Percentiles rank a stretch among this genome's conserved stretches.
These are phyloP conservation scores for Ginglymostoma cirratum DNA, from an alignment of 2,113 vertebrate genomes.

Conservation along the genomic window DNA sequence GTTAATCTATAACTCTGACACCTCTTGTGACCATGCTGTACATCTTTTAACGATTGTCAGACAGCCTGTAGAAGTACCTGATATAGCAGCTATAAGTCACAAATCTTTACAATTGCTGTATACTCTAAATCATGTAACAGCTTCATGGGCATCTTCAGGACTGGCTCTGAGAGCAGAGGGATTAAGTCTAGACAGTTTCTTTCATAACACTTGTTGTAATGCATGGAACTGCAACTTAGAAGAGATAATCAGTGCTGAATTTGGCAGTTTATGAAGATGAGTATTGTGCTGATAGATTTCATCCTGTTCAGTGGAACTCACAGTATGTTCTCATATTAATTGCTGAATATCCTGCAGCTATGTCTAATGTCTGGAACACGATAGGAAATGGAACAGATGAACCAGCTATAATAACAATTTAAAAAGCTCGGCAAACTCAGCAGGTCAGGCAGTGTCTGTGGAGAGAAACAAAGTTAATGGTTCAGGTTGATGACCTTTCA, in stretches of 20 bases:
- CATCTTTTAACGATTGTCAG: not conserved
- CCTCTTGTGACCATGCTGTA: not conserved
- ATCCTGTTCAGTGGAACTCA: not conserved
- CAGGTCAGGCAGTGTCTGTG: too few species aligned
- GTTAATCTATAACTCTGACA: not conserved
- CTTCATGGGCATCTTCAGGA: not conserved
- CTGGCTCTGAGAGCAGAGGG: not conserved
- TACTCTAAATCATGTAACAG: not conserved
- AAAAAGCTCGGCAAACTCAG: too few species aligned
- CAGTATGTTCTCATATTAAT: not conserved
- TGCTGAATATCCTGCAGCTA: not conserved
- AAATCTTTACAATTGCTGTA: not conserved
- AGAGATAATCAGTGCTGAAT: slow-evolving; percentile 1
- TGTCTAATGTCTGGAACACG: not conserved
- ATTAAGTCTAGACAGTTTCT: not conserved
- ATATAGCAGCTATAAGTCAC: not conserved
- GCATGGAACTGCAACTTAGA: not conserved
- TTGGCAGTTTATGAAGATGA: not conserved
- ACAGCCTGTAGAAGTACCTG: not conserved
- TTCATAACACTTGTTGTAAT: not conserved
- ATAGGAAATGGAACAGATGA: not conserved
- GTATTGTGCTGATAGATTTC: not conserved
- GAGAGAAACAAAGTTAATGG: too few species aligned
- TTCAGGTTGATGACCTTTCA: too few species aligned
- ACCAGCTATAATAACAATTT: not conserved